phyloP scores from a whole-genome alignment of 2,888 invertebrate genomes.

The Dynastes tityus region DNA sequence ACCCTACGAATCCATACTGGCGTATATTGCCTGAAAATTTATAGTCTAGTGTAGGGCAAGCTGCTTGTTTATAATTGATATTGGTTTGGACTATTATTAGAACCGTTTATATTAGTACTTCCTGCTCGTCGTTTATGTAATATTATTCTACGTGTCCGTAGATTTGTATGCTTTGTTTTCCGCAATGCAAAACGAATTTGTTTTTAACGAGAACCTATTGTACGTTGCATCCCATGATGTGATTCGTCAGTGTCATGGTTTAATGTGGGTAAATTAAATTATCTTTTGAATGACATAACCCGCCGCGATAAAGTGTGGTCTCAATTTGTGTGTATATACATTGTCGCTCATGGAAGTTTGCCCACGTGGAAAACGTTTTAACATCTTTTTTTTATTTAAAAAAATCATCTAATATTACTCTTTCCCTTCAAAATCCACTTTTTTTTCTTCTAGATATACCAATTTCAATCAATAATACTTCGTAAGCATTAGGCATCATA shows the following conservation, averaged over 20 bases:
- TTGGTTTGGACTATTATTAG: conserved; percentile 31
- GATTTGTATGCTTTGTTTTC: conserved; percentile 16
- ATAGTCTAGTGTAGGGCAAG: background rate
- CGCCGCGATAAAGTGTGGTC: background rate
- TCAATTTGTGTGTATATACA: background rate
- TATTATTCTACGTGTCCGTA: background rate
- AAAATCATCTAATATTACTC: too few relatives aligned
- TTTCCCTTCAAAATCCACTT: too few relatives aligned
- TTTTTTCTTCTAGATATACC: too few relatives aligned
- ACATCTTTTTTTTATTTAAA: too few relatives aligned
- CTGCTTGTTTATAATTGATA: conserved; percentile 7
- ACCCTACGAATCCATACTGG: conserved; percentile 3
- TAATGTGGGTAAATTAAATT: conserved; percentile 23
- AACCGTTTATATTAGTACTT: conserved; percentile 27
- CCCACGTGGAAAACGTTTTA: too few relatives aligned
- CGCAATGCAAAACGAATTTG: background rate
- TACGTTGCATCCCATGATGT: background rate
- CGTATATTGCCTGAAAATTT: conserved; percentile 9
- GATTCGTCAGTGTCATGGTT: conserved; percentile 6
- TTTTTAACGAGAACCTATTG: conserved; percentile 19
- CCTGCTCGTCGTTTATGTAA: conserved; percentile 6
- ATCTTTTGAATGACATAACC: background rate
- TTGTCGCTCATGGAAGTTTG: too few relatives aligned
- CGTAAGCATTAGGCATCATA: too few relatives aligned
- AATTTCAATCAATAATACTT: too few relatives aligned